Evolutionary conservation across 2,113 vertebrate genomes (phyloP), one percentile per base, ranked within the genome.

Genomic region (Cathartes aura): DNA sequence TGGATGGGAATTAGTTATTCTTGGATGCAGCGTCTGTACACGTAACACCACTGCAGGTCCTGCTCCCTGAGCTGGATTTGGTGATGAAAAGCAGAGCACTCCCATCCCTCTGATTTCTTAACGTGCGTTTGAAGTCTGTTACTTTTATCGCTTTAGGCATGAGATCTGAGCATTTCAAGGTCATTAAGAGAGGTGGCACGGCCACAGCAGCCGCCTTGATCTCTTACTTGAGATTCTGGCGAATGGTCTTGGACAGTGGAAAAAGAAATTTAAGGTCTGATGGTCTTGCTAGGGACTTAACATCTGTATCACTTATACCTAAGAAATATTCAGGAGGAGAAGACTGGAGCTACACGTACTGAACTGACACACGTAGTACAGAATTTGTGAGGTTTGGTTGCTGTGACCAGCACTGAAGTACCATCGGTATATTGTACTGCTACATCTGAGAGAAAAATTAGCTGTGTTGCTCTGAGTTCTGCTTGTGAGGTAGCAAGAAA

Each of bases 281-380:
- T 32, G 36, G 55, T 15, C 5, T 20, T 67, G 60, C 7, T 18
- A 15, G 40, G 27, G 66, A 27, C 2, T 67, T 50, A 6, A 9
- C 5, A 4, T 8, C 10, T 8, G 11, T 20, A 8, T 19, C 4
- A 2, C 23, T n/a, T 8, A 8, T 81, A 62, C 21, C 29, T 30
- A 36, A 5, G 45, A 23, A 40, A 10, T 36, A 8, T 0, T 62
- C 32, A 18, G 27, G 59, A 70, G 43, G 30, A 30, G 47, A n/a
- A 27, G 38, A 8, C 13, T 52, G 43, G 26, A 75, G 32, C n/a
- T 55, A 15, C 1, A 0, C 0, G 14, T 9, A 4, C 12, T 40
- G 38, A 18, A n/a, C 6, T 1, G 7, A 52, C 14, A 6, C 12
- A 12, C 1, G 0, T 2, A 13, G 60, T 1, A 8, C 7, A 23